phyloP scores from a whole-genome alignment of 2,797 vertebrate species.

The Fistularia tabacaria region DNA sequence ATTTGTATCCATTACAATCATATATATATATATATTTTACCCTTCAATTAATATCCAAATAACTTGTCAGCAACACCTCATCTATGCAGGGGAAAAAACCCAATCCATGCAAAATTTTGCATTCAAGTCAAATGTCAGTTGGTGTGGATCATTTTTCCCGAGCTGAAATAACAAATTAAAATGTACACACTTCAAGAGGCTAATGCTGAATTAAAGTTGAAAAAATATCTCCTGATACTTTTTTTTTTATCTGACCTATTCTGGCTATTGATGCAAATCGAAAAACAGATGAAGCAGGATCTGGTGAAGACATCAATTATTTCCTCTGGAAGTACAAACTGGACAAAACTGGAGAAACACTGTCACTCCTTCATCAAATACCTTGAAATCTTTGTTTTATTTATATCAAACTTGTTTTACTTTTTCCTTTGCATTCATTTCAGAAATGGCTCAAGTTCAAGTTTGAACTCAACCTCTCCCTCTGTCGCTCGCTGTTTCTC shows the following conservation, averaged over 20 bases:
- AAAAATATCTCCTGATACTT: too few relatives aligned
- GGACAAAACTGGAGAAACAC: slow-evolving; percentile 46
- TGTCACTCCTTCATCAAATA: slow-evolving; percentile 50
- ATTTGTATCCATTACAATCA: slow-evolving; percentile 53
- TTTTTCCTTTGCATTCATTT: slow-evolving; percentile 13
- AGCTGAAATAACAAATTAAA: too few relatives aligned
- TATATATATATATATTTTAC: slow-evolving; percentile 47
- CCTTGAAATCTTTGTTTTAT: slow-evolving; percentile 57
- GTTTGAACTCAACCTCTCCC: too few relatives aligned
- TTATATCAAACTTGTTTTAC: slow-evolving; percentile 22
- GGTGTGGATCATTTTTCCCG: too few relatives aligned
- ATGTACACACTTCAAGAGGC: too few relatives aligned
- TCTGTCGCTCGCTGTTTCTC: too few relatives aligned
- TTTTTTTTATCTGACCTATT: too few relatives aligned
- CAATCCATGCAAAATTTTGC: too few relatives aligned
- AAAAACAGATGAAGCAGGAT: background rate
- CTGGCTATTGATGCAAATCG: too few relatives aligned
- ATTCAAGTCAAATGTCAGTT: too few relatives aligned
- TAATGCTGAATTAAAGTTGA: too few relatives aligned
- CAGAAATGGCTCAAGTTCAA: slow-evolving; percentile 29
- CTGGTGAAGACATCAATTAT: slow-evolving; percentile 9
- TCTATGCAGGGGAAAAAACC: too few relatives aligned
- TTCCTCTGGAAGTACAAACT: slow-evolving; percentile 22
- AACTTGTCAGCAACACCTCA: slow-evolving; percentile 29
- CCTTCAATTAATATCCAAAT: slow-evolving; percentile 35